Evolutionary conservation across 2,797 vertebrate species (phyloP), one percentile per base, ranked within the genome.

Genomic region (Enteromius fasciolatus): DNA sequence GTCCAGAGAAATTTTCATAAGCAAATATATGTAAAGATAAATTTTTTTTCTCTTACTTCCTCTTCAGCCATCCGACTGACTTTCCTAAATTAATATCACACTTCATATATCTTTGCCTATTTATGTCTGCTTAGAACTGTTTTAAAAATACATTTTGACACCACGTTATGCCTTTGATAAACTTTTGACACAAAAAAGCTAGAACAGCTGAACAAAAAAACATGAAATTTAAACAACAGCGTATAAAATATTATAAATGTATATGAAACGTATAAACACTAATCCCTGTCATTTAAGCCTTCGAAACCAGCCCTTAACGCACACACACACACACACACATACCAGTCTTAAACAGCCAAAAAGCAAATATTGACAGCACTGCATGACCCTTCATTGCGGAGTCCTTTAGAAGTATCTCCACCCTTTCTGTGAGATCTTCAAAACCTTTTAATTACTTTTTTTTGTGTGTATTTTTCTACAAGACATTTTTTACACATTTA

Each of bases 341-440:
- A 44, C 4, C n/a, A 82, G 50, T 70, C 11, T 52, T 50, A 80
- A 83, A 81, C 3, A 84, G 52, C 74, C 17, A 1, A 67, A 85
- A 85, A 85, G 83, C 83, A 86, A 80, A 84, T 85, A 83, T 86
- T 80, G 54, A 86, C 25, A 81, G 77, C 46, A 86, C 81, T 83
- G 86, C 44, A 74, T 76, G 66, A 88, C 82, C 88, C 94, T 95
- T 95, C 94, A 95, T 94, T 10, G 89, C 83, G 93, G 94, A 95
- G 94, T 94, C 94, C 91, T 87, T 86, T 83, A n/a, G 39, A 50
- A 78, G 74, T 1, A 84, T 88, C 10, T 81, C 54, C 25, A 82
- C 75, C 82, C 77, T 78, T 23, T 36, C 23, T 36, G 57, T 23
- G 54, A 83, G 76, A 79, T 20, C 57, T 66, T 79, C 25, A 54